Evolutionary conservation across 2,888 invertebrate genomes (phyloP).

Genomic region (Icerya purchasi): DNA sequence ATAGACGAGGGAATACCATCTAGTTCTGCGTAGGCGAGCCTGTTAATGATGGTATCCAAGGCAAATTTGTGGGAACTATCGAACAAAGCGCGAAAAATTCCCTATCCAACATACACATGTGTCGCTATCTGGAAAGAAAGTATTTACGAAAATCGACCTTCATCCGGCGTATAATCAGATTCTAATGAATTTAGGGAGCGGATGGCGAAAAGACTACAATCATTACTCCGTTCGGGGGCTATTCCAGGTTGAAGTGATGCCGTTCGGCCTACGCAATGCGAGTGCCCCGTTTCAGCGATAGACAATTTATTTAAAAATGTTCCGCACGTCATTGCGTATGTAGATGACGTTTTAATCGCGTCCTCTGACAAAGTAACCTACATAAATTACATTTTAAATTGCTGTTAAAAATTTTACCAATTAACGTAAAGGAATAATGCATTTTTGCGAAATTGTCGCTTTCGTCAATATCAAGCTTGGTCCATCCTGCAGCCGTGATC

Average conservation of each 20-base stretch:
- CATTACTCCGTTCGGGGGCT: conserved; percentile 23
- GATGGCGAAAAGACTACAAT: conserved; percentile 16
- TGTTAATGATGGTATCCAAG: no score
- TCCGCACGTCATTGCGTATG: conserved; percentile 17
- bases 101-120: conserved; percentile 21
- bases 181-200: conserved; percentile 20
- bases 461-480: conserved; percentile 20
- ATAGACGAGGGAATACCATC: no score
- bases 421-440: conserved; percentile 22
- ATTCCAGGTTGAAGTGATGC: conserved; percentile 20
- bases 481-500: no score
- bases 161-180: conserved; percentile 25
- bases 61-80: no score
- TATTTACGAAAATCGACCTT: conserved; percentile 23
- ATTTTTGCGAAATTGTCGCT: conserved; percentile 19
- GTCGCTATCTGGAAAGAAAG: conserved; percentile 18
- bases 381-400: conserved; percentile 14
- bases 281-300: conserved; percentile 20
- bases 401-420: conserved; percentile 19
- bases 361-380: conserved; percentile 18
- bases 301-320: conserved; percentile 16
- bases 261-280: conserved; percentile 18
- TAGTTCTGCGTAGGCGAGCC: no score
- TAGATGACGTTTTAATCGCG: conserved; percentile 19
- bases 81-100: no score